These are phyloP conservation scores for Perca schrenkii DNA, from an alignment of 2,113 vertebrate species.

Conservation along the genomic window DNA sequence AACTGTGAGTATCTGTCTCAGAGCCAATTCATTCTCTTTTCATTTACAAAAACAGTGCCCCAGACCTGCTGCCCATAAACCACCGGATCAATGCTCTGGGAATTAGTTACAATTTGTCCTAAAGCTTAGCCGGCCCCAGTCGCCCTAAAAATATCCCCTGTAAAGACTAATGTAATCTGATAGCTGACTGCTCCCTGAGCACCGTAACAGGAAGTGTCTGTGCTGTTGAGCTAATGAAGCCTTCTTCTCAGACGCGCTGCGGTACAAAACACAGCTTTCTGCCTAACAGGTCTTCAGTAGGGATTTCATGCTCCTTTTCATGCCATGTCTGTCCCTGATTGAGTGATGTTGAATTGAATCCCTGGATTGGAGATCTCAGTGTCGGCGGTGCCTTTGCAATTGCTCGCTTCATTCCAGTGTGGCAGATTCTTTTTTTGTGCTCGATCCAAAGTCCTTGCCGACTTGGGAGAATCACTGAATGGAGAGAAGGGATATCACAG, in stretches of 20 bases:
- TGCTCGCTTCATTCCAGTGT: constrained; percentile 41
- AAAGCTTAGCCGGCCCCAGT: constrained; percentile 30
- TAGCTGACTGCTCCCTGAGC: constrained; percentile 60
- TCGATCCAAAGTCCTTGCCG: constrained; percentile 45
- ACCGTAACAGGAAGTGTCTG: constrained; percentile 49
- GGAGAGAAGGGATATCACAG: constrained; percentile 29
- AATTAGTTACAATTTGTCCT: constrained; percentile 64
- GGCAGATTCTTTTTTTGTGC: constrained; percentile 56
- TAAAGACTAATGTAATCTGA: constrained; percentile 69
- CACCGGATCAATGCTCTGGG: constrained; percentile 56
- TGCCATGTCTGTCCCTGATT: constrained; percentile 47
- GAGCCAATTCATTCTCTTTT: constrained; percentile 18
- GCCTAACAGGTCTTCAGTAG: constrained; percentile 42
- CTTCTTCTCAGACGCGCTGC: constrained; percentile 37
- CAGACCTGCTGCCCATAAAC: constrained; percentile 23
- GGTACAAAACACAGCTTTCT: constrained; percentile 38
- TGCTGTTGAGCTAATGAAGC: constrained; percentile 56
- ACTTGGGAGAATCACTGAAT: constrained; percentile 31
- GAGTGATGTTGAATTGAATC: constrained; percentile 62
- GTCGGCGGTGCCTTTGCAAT: constrained; percentile 38
- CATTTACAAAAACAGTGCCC: constrained; percentile 20
- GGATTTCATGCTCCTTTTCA: constrained; percentile 63
- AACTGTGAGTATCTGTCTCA: constrained; percentile 88
- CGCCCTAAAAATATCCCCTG: constrained; percentile 65
- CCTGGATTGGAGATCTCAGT: constrained; percentile 52